phyloP scores from a whole-genome alignment of 2,888 invertebrate species.

The Himalopsyche tibetana region DNA sequence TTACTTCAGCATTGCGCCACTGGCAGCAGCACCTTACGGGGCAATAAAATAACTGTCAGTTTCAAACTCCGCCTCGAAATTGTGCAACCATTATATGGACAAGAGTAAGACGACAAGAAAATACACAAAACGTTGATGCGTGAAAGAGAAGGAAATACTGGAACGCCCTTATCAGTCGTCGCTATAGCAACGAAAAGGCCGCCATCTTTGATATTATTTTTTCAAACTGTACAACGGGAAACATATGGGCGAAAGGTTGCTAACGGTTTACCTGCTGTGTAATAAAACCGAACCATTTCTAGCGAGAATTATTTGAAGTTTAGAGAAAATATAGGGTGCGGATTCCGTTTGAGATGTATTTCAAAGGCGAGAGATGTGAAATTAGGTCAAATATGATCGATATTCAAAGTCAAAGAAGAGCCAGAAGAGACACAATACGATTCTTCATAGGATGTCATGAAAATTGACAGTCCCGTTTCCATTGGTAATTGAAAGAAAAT shows the following conservation, averaged over 20 bases:
- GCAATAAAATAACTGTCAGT: slow-evolving; percentile 51
- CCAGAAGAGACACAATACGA: not conserved
- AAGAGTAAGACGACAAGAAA: slow-evolving; percentile 66
- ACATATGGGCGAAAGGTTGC: slow-evolving; percentile 30
- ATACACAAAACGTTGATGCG: slow-evolving; percentile 66
- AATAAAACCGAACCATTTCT: slow-evolving; percentile 15
- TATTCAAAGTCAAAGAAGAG: not conserved
- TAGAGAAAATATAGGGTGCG: slow-evolving; percentile 17
- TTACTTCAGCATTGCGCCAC: slow-evolving; percentile 24
- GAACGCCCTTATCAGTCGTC: slow-evolving; percentile 68
- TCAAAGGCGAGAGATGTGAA: not conserved
- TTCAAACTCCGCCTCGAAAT: slow-evolving; percentile 66
- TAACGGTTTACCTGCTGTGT: slow-evolving; percentile 15
- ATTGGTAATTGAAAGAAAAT: no score
- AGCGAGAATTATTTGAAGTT: slow-evolving; percentile 10
- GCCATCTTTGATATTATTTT: slow-evolving; percentile 65
- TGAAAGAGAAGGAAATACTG: slow-evolving; percentile 65
- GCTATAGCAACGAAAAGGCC: slow-evolving; percentile 67
- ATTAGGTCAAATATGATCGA: slow-evolving; percentile 26
- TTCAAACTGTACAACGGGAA: slow-evolving; percentile 43
- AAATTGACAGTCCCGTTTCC: no score
- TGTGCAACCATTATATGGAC: slow-evolving; percentile 63
- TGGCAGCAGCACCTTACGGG: slow-evolving; percentile 44
- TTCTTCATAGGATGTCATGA: not conserved
- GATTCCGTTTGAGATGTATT: not conserved